Evolutionary conservation across 2,113 vertebrate genomes (phyloP), one percentile per base, ranked within the genome.

Genomic region (Colossoma macropomum): DNA sequence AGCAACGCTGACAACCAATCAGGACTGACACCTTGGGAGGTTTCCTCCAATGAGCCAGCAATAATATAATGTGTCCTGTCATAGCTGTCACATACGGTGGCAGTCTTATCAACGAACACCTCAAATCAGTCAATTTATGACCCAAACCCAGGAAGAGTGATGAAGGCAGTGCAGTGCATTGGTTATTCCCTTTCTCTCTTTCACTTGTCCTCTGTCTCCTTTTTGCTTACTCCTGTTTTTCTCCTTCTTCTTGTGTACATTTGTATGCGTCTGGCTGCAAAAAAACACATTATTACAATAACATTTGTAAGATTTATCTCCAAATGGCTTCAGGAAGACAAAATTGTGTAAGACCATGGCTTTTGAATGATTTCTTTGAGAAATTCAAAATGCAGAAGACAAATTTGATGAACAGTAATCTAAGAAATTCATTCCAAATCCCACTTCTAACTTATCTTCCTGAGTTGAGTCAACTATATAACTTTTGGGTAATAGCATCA

Each of bases 1-100:
- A 63, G 73, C 66, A 77, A 50, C 59, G 56, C 84, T 87, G 84
- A 87, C 86, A 87, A 50, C 82, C 81, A 83, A 84, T 89, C 86
- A 86, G 28, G 17, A 52, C 27, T 48, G 79, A 83, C 62, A 70
- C 82, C 84, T 84, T 77, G 15, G 81, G 84, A 79, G 81, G 60
- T 85, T 83, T 85, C 84, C n/a, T 68, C 75, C 80, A 80, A 76
- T 79, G 83, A 84, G 77, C 72, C 86, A 32, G 76, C 48, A 66
- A 65, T 86, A 76, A 81, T 73, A 76, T 83, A 81, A 86, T 82
- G 72, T 15, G 23, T 79, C 78, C 75, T 88, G 78, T 89, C 81
- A 85, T 59, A 82, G 50, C 38, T 74, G 81, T 63, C 65, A 79
- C 69, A 74, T 65, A 60, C 5, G 25, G 28, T 80, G 79, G 19